Evolutionary conservation across 2,888 invertebrate species (phyloP), one percentile per base, ranked within the genome.

Genomic region (Papilio protenor): DNA sequence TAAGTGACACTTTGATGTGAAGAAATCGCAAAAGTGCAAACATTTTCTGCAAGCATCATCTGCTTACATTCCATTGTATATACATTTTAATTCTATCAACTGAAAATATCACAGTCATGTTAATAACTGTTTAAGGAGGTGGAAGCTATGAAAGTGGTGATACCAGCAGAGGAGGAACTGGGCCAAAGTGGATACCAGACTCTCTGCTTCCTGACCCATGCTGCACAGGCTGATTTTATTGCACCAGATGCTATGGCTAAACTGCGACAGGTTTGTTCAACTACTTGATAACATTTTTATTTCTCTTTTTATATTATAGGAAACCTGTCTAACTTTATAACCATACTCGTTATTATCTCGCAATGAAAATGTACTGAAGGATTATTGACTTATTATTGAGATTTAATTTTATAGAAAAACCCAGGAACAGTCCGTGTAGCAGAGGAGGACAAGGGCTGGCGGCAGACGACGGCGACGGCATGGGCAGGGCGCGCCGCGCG

Each of bases 171-270:
- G 88, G 98, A 99, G 88, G 99, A 99, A 89, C 95, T 98, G 75
- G 98, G 98, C 0, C 98, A 98, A 90, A 96, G 96, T 85, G 98
- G 98, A 81, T 97, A 97, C 89, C 98, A 98, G 94, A 97, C 97
- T 8, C 96, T 99, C 92, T 99, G 99, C 90, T 99, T 99, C 90
- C 96, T 98, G 16, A 97, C 97, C 76, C 97, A 98, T 88, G 98
- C 98, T 84, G 96, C 97, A 76, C 98, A 98, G 92, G 97, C 98
- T 83, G 98, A 98, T 87, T 99, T 99, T 89, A 99, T 99, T 87
- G 98, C 99, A 6, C 97, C 99, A 6, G 99, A 99, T 93, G 99
- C 99, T 27, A 99, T 99, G 98, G 97, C 98, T 55, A 99, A 99
- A 90, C 93, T 99, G 74, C 95, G 99, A 89, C 99, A 99, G 95